Evolutionary conservation across 2,888 invertebrate genomes (phyloP), one percentile per base, ranked within the genome.

Genomic region (Acrocyrtus sp.): DNA sequence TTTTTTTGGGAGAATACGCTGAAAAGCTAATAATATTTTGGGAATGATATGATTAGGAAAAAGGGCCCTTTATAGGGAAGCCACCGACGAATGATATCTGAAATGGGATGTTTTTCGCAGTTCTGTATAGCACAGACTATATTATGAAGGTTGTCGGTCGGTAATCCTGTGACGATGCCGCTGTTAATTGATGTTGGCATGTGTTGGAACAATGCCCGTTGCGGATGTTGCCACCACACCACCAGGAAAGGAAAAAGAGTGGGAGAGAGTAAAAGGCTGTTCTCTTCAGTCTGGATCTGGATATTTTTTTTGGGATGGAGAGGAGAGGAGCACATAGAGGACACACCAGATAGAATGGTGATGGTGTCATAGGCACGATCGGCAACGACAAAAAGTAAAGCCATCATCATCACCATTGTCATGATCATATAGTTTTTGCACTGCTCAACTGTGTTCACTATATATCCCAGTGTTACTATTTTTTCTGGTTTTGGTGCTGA

Each of bases 141-240:
- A n/a, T n/a, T 61, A 68, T 69, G 69, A 69, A 70, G 63, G 70
- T 70, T 70, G 70, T 61, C 61, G 67, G 67, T 72, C 56, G 72
- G 69, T 75, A 75, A 75, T 75, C 75, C 72, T 63, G 72, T 72
- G 75, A 75, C 75, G 70, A 75, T 75, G 72, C 63, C 63, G 60
- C 67, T 75, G 75, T 75, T 75, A 75, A 75, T 75, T 75, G 75
- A 72, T 75, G 75, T 75, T 75, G 75, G 72, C 75, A n/a, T 75
- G 72, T 75, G 68, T 75, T 75, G 75, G 75, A 75, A 63, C 68
- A 75, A 63, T 75, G 75, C 75, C 75, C 68, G 70, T 63, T 70
- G 70, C 70, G 70, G 70, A 70, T 66, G 73, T 70, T 70, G 60
- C 70, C 70, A 54, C 65, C 60, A 48, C 60, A n/a, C n/a, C 21